Percentiles rank a stretch among this genome's conserved stretches.
Evolutionary conservation across 2,888 invertebrate genomes (phyloP).

Genomic region (Callimorpha dominula): DNA sequence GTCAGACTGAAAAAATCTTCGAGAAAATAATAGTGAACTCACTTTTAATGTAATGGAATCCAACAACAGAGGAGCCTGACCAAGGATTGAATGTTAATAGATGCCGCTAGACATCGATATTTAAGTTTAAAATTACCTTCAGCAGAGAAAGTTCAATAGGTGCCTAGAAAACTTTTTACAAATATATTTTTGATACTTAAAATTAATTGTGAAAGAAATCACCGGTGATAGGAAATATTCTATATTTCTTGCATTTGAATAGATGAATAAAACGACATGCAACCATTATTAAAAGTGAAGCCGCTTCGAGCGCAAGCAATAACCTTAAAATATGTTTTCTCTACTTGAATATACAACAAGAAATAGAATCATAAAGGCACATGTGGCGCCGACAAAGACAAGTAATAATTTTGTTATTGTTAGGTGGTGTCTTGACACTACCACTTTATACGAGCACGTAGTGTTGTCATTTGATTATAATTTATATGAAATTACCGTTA

Average conservation of each 20-base stretch:
- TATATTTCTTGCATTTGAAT: conserved; percentile 9
- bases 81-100: too few species aligned
- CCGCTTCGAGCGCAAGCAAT: conserved; percentile 33
- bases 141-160: background rate
- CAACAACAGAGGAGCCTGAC: too few species aligned
- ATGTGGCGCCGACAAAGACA: conserved; percentile 7
- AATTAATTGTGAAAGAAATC: background rate
- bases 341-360: conserved; percentile 32
- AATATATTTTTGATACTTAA: background rate
- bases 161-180: background rate
- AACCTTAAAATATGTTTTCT: conserved; percentile 31
- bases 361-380: conserved; percentile 16
- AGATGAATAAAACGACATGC: conserved; percentile 10
- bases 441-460: background rate
- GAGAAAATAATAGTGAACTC: too few species aligned
- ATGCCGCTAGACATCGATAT: too few species aligned
- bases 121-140: too few species aligned
- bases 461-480: background rate
- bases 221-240: background rate
- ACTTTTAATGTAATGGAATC: too few species aligned
- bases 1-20: too few species aligned
- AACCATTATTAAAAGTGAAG: conserved; percentile 11
- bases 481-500: background rate
- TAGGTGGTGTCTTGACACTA: conserved; percentile 7
- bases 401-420: conserved; percentile 14